phyloP scores from a whole-genome alignment of 2,113 vertebrate species.

The Bungarus multicinctus region DNA sequence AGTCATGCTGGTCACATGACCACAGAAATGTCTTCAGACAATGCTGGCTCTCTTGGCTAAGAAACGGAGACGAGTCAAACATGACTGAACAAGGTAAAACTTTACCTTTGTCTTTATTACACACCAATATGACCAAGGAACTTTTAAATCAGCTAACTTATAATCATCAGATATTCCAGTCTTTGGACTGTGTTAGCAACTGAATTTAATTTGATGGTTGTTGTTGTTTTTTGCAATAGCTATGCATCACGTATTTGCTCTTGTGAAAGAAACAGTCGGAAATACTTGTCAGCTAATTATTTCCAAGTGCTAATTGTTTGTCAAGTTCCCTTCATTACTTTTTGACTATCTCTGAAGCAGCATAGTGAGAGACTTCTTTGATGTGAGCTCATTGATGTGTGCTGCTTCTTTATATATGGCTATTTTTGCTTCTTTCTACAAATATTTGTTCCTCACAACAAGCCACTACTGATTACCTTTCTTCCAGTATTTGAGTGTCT shows the following conservation, averaged over 20 bases:
- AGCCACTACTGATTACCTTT: neutral
- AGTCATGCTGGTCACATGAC: neutral
- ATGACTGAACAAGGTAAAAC: neutral
- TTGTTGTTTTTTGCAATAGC: neutral
- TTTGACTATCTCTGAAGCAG: neutral
- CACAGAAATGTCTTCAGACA: neutral
- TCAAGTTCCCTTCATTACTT: neutral
- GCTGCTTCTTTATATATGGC: neutral
- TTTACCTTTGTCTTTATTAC: constrained; percentile 25
- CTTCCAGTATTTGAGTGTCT: neutral
- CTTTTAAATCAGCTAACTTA: constrained; percentile 50
- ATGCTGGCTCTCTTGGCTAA: neutral
- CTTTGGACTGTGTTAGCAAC: constrained; percentile 44
- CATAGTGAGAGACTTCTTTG: neutral
- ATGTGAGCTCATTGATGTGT: neutral
- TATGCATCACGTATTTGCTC: neutral
- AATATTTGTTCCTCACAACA: neutral
- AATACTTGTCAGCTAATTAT: neutral
- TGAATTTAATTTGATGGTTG: constrained; percentile 43
- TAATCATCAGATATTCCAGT: constrained; percentile 48
- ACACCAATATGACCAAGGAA: constrained; percentile 42
- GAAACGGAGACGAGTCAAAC: neutral
- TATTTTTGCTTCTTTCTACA: neutral
- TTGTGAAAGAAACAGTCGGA: neutral
- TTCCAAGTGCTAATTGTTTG: neutral